Conservation (phyloP, 2,113 vertebrate genomes). For the Holacanthus passer region DNA sequence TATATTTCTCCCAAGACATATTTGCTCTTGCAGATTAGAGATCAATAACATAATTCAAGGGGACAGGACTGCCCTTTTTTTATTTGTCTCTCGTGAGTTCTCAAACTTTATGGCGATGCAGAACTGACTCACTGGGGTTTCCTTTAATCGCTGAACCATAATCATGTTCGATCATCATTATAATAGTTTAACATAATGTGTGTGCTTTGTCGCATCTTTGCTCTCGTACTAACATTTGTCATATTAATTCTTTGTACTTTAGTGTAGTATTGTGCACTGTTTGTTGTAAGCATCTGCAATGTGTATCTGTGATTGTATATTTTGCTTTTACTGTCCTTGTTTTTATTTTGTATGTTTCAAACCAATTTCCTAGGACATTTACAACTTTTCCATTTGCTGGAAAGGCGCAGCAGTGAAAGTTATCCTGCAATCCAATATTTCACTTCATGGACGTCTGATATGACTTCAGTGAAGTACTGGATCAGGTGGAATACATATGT, state of each 20-base stretch:
- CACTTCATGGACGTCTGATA: background rate
- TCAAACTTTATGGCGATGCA: background rate
- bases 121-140: background rate
- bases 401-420: background rate
- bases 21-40: background rate
- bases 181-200: background rate
- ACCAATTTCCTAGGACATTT: background rate
- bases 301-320: background rate
- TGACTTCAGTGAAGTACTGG: conserved; percentile 2
- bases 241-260: background rate
- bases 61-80: background rate
- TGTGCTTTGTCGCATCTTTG: background rate
- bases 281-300: background rate
- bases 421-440: background rate
- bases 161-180: background rate
- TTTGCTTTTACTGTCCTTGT: background rate
- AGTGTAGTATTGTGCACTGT: background rate
- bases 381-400: background rate
- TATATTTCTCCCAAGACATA: background rate
- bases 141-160: background rate
- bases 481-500: background rate
- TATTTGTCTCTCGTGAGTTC: background rate
- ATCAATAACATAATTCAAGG: background rate
- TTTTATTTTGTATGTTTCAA: background rate
- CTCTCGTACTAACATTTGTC: background rate